phyloP scores from a whole-genome alignment of 2,797 vertebrate genomes.

The Falco berigora region DNA sequence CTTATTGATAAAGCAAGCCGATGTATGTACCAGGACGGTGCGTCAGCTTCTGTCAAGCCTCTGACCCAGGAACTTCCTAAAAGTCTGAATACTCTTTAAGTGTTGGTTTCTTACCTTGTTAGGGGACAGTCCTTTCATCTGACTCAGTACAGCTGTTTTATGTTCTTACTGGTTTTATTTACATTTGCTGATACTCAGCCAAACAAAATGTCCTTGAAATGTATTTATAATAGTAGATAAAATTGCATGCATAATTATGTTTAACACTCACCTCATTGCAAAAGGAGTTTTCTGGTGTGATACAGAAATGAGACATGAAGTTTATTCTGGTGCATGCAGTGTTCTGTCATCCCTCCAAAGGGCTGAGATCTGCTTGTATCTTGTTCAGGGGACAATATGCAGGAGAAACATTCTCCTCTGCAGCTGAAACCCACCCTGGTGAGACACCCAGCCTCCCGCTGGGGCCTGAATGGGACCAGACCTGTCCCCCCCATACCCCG shows the following conservation, averaged over 20 bases:
- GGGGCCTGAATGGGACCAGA: constrained; percentile 64
- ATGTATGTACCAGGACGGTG: not conserved
- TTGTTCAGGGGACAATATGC: constrained; percentile 70
- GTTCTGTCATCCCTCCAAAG: not conserved
- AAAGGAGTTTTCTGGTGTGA: not conserved
- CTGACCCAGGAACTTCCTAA: not conserved
- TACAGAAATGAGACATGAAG: fast-evolving
- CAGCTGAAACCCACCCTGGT: constrained; percentile 77
- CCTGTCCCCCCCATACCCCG: constrained; percentile 78
- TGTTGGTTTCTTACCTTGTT: not conserved
- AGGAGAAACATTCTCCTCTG: constrained; percentile 71
- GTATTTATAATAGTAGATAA: not conserved
- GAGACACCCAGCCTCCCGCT: constrained; percentile 74
- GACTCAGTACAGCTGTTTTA: not conserved
- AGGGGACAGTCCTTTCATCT: not conserved
- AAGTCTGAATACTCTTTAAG: too few species aligned
- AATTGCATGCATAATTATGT: fast-evolving
- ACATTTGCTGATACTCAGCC: not conserved
- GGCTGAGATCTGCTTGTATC: not conserved
- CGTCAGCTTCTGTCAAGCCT: not conserved
- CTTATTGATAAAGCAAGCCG: not conserved
- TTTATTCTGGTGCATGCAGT: not conserved
- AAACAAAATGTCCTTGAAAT: not conserved
- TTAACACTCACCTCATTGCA: not conserved
- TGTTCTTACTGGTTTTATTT: too few species aligned